These are phyloP conservation scores for Dugesia japonica DNA, from an alignment of 2,888 invertebrate species.

Conservation along the genomic window DNA sequence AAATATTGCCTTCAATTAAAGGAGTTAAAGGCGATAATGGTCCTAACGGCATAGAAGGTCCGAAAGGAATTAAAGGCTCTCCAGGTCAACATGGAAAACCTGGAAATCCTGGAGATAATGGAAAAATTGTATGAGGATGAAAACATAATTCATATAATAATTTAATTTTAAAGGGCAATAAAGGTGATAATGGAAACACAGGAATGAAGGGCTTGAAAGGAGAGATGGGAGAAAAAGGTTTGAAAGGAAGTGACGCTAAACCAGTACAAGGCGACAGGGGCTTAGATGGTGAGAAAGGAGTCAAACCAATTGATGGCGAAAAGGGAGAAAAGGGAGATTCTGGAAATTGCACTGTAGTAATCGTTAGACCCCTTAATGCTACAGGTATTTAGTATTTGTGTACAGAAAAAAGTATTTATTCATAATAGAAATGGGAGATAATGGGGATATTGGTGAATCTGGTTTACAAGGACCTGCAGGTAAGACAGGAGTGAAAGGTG, in stretches of 20 bases:
- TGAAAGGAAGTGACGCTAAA: not conserved
- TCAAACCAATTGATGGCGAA: not conserved
- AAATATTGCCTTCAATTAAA: not conserved
- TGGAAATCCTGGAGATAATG: not conserved
- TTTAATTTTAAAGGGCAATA: not conserved
- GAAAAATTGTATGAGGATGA: not conserved
- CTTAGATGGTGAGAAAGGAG: not conserved
- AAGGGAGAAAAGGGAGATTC: not conserved
- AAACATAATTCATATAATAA: not conserved
- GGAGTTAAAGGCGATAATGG: constrained; percentile 24
- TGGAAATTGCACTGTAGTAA: not conserved
- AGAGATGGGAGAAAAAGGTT: constrained; percentile 1
- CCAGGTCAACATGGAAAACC: constrained; percentile 3
- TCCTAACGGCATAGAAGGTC: constrained; percentile 21
- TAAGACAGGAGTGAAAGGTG: not conserved
- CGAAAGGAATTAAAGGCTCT: constrained; percentile 21
- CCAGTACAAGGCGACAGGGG: not conserved
- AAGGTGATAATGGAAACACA: not conserved
- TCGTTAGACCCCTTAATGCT: not conserved
- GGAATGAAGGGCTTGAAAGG: constrained; percentile 26
- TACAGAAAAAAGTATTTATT: not conserved
- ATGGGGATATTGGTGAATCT: not conserved
- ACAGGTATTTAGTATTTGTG: not conserved
- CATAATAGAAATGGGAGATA: not conserved
- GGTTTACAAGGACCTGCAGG: not conserved